These are phyloP conservation scores for Caenorhabditis drosophilae DNA, from an alignment of 2,888 invertebrate genomes.

Conservation along the genomic window DNA sequence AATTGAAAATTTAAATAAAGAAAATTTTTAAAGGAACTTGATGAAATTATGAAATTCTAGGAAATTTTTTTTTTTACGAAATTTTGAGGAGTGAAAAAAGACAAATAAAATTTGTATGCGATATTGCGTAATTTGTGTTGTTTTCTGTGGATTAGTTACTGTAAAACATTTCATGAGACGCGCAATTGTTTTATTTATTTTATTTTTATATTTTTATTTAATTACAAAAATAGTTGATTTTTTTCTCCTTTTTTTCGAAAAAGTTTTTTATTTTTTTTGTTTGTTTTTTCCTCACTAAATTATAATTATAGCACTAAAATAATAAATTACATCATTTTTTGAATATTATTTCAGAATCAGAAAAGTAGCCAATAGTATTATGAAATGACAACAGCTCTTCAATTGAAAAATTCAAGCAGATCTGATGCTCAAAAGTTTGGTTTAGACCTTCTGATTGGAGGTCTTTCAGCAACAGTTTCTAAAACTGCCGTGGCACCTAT, in stretches of 20 bases:
- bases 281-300: too few species aligned
- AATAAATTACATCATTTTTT: too few species aligned
- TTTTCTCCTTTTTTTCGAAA: neutral
- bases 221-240: too few species aligned
- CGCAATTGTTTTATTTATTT: too few species aligned
- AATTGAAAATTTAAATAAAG: neutral
- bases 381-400: too few species aligned
- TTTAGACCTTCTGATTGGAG: constrained; percentile 46
- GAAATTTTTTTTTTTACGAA: too few species aligned
- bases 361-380: too few species aligned
- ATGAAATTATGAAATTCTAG: too few species aligned
- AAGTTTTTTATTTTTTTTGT: neutral
- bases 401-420: too few species aligned
- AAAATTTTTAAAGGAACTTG: neutral
- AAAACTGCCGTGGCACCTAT: constrained; percentile 57
- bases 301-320: too few species aligned
- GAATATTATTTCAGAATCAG: neutral
- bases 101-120: neutral
- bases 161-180: neutral
- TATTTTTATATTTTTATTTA: too few species aligned
- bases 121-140: neutral
- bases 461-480: constrained; percentile 50
- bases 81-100: neutral
- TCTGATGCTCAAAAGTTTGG: constrained; percentile 44
- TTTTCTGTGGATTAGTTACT: neutral